A percentile compares a stretch with the other conserved stretches of the same genome.
Conservation (phyloP, 2,888 invertebrate genomes). For the Acanthoscelides obtectus region DNA sequence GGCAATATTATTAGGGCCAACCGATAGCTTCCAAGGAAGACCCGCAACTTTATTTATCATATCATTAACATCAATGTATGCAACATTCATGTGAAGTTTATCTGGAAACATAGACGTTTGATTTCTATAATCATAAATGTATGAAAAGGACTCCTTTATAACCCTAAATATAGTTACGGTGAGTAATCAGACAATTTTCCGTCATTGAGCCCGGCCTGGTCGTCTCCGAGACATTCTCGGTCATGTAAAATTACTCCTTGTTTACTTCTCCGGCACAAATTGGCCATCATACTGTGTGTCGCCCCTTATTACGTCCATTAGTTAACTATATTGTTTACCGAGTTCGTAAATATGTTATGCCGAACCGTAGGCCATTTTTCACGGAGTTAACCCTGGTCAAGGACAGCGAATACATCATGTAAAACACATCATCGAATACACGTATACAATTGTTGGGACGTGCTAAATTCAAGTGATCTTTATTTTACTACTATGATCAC, state of each 20-base stretch:
- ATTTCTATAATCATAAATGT: not conserved
- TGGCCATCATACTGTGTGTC: not conserved
- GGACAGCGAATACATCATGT: no score
- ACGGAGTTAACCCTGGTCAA: not conserved
- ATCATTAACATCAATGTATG: no score
- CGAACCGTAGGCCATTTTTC: not conserved
- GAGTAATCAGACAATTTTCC: not conserved
- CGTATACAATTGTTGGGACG: no score
- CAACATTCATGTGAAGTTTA: no score
- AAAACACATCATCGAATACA: no score
- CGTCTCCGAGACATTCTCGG: not conserved
- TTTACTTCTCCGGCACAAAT: not conserved
- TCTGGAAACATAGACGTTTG: not conserved
- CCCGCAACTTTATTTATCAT: no score
- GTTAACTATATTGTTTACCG: not conserved
- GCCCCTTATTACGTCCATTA: not conserved
- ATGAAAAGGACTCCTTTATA: not conserved
- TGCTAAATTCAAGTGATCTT: no score
- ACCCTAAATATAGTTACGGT: not conserved
- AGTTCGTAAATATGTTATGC: not conserved
- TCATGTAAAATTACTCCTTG: not conserved
- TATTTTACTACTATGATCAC: no score
- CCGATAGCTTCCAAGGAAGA: no score
- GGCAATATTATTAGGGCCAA: no score
- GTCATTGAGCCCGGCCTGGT: not conserved